A percentile compares a stretch with the other conserved stretches of the same genome.
These are phyloP conservation scores for Sebastes schlegelii DNA, from an alignment of 2,113 vertebrate species.

Conservation along the genomic window DNA sequence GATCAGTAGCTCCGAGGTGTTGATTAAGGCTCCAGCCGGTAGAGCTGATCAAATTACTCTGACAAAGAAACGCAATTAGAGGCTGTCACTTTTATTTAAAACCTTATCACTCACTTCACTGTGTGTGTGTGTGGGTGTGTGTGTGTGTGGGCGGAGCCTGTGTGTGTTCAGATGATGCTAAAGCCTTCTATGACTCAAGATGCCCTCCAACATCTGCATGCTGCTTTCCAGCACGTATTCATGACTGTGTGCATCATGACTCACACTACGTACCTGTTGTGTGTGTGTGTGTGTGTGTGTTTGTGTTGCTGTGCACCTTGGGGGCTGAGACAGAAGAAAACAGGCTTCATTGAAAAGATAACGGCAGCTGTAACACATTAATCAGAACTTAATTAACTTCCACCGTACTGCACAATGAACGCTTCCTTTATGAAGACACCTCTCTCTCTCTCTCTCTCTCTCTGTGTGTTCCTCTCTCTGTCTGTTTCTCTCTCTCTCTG, in stretches of 20 bases:
- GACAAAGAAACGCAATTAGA: constrained; percentile 80
- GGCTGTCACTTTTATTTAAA: constrained; percentile 60
- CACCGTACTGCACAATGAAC: constrained; percentile 48
- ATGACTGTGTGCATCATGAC: neutral
- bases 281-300: constrained; percentile 20
- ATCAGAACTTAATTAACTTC: constrained; percentile 82
- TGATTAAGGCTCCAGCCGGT: constrained; percentile 67
- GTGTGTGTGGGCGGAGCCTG: no score
- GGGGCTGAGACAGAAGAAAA: constrained; percentile 46
- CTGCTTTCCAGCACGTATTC: neutral
- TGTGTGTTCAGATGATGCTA: neutral
- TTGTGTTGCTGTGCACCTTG: neutral
- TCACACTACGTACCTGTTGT: neutral
- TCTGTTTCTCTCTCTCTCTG: no score
- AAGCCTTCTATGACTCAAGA: constrained; percentile 7
- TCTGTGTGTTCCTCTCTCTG: no score
- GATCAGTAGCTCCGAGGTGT: constrained; percentile 69
- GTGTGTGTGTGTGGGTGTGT: constrained; percentile 26
- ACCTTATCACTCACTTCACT: constrained; percentile 65
- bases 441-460: neutral
- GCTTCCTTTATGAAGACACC: constrained; percentile 61
- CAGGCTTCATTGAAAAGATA: constrained; percentile 70
- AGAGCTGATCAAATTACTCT: constrained; percentile 73
- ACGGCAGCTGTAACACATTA: constrained; percentile 72
- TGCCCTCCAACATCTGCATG: neutral